These are phyloP conservation scores for Odontophorus gujanensis DNA, from an alignment of 2,113 vertebrate genomes.

Conservation along the genomic window DNA sequence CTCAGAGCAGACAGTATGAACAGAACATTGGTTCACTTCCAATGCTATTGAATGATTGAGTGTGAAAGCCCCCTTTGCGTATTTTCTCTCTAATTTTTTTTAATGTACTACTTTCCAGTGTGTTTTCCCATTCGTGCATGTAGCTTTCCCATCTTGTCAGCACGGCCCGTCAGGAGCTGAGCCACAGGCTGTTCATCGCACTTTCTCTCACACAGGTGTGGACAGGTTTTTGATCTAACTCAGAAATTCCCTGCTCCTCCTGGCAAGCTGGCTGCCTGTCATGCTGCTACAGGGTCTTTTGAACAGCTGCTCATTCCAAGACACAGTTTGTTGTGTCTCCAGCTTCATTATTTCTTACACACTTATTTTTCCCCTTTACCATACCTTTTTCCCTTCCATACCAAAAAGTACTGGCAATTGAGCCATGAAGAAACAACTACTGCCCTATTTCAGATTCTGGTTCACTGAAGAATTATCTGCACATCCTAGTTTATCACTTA, in stretches of 20 bases:
- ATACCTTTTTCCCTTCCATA: background rate
- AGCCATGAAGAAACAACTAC: background rate
- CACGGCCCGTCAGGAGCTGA: conserved; percentile 8
- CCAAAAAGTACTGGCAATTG: background rate
- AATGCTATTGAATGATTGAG: conserved; percentile 39
- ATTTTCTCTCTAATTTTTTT: background rate
- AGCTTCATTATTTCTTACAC: background rate
- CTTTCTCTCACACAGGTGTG: conserved; percentile 51
- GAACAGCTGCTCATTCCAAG: conserved; percentile 23
- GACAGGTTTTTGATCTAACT: conserved; percentile 53
- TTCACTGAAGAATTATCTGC: background rate
- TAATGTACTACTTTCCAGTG: conserved; percentile 14
- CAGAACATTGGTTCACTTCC: conserved; percentile 53
- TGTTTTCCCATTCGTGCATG: conserved; percentile 23
- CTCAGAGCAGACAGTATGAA: conserved; percentile 33
- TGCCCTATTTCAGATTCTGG: background rate
- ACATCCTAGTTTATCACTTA: background rate
- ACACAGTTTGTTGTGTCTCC: background rate
- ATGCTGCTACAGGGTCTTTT: background rate
- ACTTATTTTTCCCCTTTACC: background rate
- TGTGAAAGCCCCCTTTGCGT: conserved; percentile 28
- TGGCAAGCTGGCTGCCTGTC: conserved; percentile 19
- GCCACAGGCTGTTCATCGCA: background rate
- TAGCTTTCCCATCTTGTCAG: conserved; percentile 40
- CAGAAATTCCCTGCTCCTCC: background rate